phyloP scores from a whole-genome alignment of 2,113 vertebrate genomes.

The Coregonus clupeaformis region DNA sequence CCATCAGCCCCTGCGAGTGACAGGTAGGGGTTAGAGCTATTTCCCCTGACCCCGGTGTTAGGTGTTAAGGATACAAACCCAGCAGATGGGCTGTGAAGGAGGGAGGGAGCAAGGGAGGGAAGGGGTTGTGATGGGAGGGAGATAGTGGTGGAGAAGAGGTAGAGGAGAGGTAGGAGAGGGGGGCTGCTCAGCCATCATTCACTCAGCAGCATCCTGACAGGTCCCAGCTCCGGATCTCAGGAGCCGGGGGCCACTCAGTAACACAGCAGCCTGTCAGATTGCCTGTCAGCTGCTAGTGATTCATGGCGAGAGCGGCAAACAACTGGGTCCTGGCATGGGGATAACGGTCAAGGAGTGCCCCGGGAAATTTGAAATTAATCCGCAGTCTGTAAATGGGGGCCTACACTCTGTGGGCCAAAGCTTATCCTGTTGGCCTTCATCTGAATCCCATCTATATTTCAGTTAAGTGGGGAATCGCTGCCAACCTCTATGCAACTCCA shows the following conservation, averaged over 20 bases:
- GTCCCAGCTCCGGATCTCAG: slow-evolving; percentile 33
- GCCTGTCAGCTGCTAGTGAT: slow-evolving; percentile 72
- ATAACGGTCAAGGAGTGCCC: slow-evolving; percentile 46
- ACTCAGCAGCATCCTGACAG: slow-evolving; percentile 46
- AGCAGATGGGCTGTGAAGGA: slow-evolving; percentile 29
- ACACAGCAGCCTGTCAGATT: slow-evolving; percentile 59
- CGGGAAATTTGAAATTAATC: slow-evolving; percentile 70
- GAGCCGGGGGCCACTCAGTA: slow-evolving; percentile 10
- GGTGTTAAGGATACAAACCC: slow-evolving; percentile 42
- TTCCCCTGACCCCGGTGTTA: slow-evolving; percentile 43
- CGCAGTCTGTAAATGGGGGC: slow-evolving; percentile 49
- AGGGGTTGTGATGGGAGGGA: slow-evolving; percentile 30
- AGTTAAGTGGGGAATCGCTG: not conserved
- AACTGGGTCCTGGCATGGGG: slow-evolving; percentile 37
- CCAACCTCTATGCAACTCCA: not conserved
- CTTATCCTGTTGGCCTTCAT: not conserved
- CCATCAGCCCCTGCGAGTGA: not conserved
- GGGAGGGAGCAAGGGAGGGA: slow-evolving; percentile 33
- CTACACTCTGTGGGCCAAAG: slow-evolving; percentile 7
- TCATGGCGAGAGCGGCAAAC: slow-evolving; percentile 67
- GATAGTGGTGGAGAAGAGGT: slow-evolving; percentile 16
- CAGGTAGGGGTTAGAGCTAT: not conserved
- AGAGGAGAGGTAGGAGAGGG: slow-evolving; percentile 24
- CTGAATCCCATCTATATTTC: not conserved
- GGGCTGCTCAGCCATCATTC: slow-evolving; percentile 44